A percentile compares a stretch with the other conserved stretches of the same genome.
Evolutionary conservation across 2,888 invertebrate species (phyloP).

Genomic region (Patella depressa): DNA sequence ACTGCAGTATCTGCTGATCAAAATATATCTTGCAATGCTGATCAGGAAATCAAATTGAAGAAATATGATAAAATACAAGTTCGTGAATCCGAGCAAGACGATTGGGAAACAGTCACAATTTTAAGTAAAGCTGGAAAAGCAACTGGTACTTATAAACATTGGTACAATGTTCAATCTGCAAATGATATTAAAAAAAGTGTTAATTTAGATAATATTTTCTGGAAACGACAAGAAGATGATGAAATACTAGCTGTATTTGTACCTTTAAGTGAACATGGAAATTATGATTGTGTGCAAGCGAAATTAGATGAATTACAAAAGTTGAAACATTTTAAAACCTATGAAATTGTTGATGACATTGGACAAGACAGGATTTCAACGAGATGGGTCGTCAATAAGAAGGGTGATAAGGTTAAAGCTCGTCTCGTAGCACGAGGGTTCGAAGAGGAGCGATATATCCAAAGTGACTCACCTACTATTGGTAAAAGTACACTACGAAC

Average conservation of each 20-base stretch:
- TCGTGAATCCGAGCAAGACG: not conserved
- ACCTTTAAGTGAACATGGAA: not conserved
- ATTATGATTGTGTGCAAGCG: slow-evolving; percentile 13
- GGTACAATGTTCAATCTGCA: slow-evolving; percentile 15
- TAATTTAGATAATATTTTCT: not conserved
- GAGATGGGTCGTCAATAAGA: slow-evolving; percentile 13
- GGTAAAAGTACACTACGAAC: too few species aligned
- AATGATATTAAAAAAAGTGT: not conserved
- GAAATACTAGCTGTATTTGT: not conserved
- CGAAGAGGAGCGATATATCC: too few species aligned
- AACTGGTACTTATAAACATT: slow-evolving; percentile 13
- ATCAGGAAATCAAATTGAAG: not conserved
- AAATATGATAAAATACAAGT: slow-evolving; percentile 9
- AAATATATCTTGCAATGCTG: not conserved
- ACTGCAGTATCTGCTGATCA: too few species aligned
- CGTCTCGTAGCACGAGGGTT: too few species aligned
- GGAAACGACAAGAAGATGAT: slow-evolving; percentile 13
- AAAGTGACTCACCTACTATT: too few species aligned
- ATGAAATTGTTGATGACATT: too few species aligned
- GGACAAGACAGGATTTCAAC: slow-evolving; percentile 11
- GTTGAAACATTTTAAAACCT: too few species aligned
- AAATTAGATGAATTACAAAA: slow-evolving; percentile 16
- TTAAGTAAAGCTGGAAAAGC: slow-evolving; percentile 20
- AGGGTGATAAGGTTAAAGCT: not conserved
- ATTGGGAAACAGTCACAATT: slow-evolving; percentile 18